Percentiles rank a stretch among this genome's conserved stretches.
These are phyloP conservation scores for Malacoraja senta DNA, from an alignment of 2,797 vertebrate genomes.

Conservation along the genomic window DNA sequence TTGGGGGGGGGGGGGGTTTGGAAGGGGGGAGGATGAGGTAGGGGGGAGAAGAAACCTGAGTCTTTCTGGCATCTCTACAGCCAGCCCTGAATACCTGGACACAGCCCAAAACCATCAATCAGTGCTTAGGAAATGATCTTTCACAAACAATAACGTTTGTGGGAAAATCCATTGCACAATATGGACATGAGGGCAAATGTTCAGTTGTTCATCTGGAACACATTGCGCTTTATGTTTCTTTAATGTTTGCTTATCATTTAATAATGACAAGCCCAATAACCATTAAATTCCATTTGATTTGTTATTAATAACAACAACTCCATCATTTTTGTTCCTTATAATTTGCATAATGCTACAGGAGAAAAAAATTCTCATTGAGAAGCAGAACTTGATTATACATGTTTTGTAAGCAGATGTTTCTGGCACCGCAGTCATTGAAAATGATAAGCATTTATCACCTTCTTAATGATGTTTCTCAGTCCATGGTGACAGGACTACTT, in stretches of 20 bases:
- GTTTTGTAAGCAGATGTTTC: not conserved
- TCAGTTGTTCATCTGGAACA: not conserved
- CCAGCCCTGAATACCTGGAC: constrained; percentile 43
- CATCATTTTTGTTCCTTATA: not conserved
- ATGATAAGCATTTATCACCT: not conserved
- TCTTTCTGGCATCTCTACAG: constrained; percentile 41
- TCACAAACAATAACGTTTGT: constrained; percentile 42
- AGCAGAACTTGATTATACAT: not conserved
- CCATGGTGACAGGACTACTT: not conserved
- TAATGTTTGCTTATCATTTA: not conserved
- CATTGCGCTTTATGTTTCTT: not conserved
- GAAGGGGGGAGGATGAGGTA: no score
- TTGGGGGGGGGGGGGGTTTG: no score
- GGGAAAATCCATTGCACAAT: constrained; percentile 39
- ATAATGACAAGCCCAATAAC: not conserved
- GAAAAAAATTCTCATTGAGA: not conserved
- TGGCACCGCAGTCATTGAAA: not conserved
- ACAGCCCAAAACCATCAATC: constrained; percentile 46
- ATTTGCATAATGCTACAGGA: not conserved
- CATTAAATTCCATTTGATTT: not conserved
- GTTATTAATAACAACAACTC: not conserved
- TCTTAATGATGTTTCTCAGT: not conserved
- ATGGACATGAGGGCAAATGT: not conserved
- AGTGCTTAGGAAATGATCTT: constrained; percentile 49
- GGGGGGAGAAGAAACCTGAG: constrained; percentile 12